Conservation (phyloP, 2,888 invertebrate genomes). For the Cabera pusaria region DNA sequence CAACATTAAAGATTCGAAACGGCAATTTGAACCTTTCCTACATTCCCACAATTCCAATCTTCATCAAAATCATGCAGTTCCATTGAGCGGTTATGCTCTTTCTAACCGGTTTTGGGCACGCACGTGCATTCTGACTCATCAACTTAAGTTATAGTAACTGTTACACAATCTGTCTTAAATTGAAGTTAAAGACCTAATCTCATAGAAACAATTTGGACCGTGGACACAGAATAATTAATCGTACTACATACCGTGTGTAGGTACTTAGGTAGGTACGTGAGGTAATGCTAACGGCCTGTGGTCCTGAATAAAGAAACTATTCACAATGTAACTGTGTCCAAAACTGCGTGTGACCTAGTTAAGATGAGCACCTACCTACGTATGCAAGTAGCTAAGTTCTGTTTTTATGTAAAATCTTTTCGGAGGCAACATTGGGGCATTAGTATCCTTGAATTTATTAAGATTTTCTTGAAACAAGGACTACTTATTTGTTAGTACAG, state of each 20-base stretch:
- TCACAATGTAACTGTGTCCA: conserved; percentile 22
- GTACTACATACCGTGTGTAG: conserved; percentile 12
- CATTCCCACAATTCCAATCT: conserved; percentile 19
- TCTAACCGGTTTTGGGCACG: conserved; percentile 24
- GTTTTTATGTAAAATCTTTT: too few species aligned
- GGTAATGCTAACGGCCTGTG: conserved; percentile 23
- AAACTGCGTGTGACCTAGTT: conserved; percentile 10
- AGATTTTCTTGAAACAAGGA: too few species aligned
- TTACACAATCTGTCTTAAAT: conserved; percentile 20
- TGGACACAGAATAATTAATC: too few species aligned
- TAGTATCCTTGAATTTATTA: too few species aligned
- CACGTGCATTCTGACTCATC: conserved; percentile 31
- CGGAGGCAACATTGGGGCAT: too few species aligned
- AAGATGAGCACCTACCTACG: too few species aligned
- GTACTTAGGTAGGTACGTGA: conserved; percentile 23
- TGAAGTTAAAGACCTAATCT: conserved; percentile 25
- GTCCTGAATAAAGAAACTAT: conserved; percentile 22
- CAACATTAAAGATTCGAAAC: conserved; percentile 17
- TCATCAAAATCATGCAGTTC: conserved; percentile 20
- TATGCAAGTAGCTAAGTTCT: too few species aligned
- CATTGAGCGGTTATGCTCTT: conserved; percentile 18
- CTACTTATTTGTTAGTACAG: too few species aligned
- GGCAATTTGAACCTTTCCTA: conserved; percentile 18
- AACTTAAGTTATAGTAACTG: conserved; percentile 17
- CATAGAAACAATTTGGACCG: conserved; percentile 28